Percentiles rank a stretch among this genome's conserved stretches.
Evolutionary conservation across 2,888 invertebrate genomes (phyloP).

Genomic region (Drosophila planitibia): DNA sequence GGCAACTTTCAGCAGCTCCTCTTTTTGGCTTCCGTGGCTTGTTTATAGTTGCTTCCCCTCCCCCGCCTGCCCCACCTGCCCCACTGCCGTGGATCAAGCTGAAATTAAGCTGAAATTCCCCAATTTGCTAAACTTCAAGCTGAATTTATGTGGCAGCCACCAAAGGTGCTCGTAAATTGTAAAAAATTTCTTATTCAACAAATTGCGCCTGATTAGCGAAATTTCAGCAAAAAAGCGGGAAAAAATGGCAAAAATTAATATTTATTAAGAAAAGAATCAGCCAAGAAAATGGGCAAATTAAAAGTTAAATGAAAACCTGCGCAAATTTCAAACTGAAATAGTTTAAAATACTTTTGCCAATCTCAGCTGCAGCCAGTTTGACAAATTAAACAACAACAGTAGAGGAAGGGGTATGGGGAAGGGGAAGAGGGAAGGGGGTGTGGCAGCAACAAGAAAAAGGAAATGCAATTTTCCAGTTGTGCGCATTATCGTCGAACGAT

Average conservation of each 20-base stretch:
- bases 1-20: constrained; percentile 18
- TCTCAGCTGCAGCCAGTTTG: constrained; percentile 13
- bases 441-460: background rate
- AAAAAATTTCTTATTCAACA: constrained; percentile 11
- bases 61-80: background rate
- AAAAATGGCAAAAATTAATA: no score
- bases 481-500: constrained; percentile 41
- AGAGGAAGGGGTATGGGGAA: background rate
- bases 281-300: background rate
- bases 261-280: background rate
- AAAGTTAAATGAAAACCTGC: background rate
- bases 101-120: constrained; percentile 23
- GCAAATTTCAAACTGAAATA: background rate
- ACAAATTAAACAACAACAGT: constrained; percentile 35
- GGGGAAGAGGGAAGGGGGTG: background rate
- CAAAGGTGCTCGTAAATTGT: constrained; percentile 21
- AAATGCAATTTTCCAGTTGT: constrained; percentile 75
- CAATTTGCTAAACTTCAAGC: constrained; percentile 10
- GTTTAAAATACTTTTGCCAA: constrained; percentile 4
- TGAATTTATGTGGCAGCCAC: constrained; percentile 36
- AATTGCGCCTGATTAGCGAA: constrained; percentile 4
- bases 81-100: constrained; percentile 4
- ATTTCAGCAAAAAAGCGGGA: background rate
- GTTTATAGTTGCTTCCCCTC: background rate
- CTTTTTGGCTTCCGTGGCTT: constrained; percentile 2